Percentiles rank a stretch among this genome's conserved stretches.
Conservation (phyloP, 2,797 vertebrate genomes). For the Melopsittacus undulatus region DNA sequence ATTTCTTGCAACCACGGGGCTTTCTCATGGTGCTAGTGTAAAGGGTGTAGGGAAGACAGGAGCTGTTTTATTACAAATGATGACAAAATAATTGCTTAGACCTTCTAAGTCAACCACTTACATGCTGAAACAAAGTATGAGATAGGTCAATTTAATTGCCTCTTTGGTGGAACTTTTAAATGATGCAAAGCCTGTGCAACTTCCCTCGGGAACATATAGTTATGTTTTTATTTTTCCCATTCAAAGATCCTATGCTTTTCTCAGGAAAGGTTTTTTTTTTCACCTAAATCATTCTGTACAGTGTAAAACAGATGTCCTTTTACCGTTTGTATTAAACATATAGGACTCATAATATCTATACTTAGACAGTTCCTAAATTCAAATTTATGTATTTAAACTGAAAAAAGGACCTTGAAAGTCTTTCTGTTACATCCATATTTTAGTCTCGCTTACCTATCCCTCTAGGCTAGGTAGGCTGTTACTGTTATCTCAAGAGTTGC, state of each 20-base stretch:
- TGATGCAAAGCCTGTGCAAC: background rate
- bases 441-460: conserved; percentile 67
- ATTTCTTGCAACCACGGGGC: background rate
- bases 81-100: background rate
- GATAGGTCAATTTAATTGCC: background rate
- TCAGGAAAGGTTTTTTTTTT: background rate
- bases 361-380: conserved; percentile 55
- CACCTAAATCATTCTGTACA: background rate
- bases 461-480: conserved; percentile 65
- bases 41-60: background rate
- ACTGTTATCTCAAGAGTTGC: conserved; percentile 70
- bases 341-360: conserved; percentile 39
- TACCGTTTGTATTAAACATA: conserved; percentile 4
- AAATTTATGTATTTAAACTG: conserved; percentile 65
- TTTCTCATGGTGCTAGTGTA: background rate
- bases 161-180: background rate
- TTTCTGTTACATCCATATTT: conserved; percentile 66
- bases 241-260: background rate
- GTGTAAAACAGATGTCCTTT: conserved; percentile 13
- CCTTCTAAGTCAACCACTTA: background rate
- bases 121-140: background rate
- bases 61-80: background rate
- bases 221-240: background rate
- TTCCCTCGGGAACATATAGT: background rate
- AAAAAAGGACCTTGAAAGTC: conserved; percentile 51